phyloP scores from a whole-genome alignment of 2,797 vertebrate genomes.

The Hydrophis major region DNA sequence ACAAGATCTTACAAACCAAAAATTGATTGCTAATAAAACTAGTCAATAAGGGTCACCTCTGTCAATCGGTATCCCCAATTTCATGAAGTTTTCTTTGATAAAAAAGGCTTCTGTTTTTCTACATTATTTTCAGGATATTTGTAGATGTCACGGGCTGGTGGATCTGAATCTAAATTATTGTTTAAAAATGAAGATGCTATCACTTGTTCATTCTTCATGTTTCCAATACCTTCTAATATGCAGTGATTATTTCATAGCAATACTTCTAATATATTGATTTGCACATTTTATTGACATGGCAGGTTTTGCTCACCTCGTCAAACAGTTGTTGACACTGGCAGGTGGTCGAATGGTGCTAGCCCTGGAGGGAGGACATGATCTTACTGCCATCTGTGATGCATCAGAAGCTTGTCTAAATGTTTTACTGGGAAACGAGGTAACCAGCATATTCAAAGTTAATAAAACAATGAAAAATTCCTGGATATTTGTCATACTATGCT shows the following conservation, averaged over 20 bases:
- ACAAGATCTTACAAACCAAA: background rate
- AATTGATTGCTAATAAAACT: background rate
- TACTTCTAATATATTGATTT: conserved; percentile 49
- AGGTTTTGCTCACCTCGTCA: conserved; percentile 77
- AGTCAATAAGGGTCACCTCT: background rate
- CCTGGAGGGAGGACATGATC: conserved; percentile 77
- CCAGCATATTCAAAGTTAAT: background rate
- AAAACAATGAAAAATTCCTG: conserved; percentile 12
- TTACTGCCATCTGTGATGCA: conserved; percentile 75
- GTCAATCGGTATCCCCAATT: background rate
- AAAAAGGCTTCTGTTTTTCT: background rate
- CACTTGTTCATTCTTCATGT: background rate
- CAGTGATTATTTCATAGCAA: conserved; percentile 11
- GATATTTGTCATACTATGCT: background rate
- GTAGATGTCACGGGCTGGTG: background rate
- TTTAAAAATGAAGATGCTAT: background rate
- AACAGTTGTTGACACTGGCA: conserved; percentile 75
- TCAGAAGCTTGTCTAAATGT: conserved; percentile 77
- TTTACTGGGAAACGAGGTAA: conserved; percentile 84
- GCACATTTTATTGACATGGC: conserved; percentile 56
- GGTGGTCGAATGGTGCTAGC: conserved; percentile 70
- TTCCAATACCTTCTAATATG: background rate
- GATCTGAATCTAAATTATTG: background rate
- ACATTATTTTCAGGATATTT: background rate
- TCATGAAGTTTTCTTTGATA: background rate